A percentile compares a stretch with the other conserved stretches of the same genome.
These are phyloP conservation scores for Ammospiza nelsoni DNA, from an alignment of 2,113 vertebrate species.

Conservation along the genomic window DNA sequence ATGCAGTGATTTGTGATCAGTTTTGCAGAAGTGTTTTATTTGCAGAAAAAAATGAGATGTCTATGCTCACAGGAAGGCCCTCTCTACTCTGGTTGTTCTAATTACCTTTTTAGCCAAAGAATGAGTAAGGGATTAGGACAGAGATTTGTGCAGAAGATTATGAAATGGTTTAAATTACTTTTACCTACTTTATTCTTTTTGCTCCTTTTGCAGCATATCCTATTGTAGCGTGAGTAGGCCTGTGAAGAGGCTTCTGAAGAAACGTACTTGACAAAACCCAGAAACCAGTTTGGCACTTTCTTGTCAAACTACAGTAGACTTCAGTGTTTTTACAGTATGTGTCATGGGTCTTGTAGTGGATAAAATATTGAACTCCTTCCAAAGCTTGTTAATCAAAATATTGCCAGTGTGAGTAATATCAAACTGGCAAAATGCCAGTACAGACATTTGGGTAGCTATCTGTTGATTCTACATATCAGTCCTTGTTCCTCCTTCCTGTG, in stretches of 20 bases:
- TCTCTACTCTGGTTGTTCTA: neutral
- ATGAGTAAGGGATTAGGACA: neutral
- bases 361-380: constrained; percentile 16
- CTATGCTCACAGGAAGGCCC: neutral
- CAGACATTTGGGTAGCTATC: neutral
- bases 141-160: neutral
- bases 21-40: neutral
- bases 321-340: neutral
- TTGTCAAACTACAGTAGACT: neutral
- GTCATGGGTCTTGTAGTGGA: neutral
- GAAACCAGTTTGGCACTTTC: neutral
- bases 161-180: neutral
- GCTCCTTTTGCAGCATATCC: neutral
- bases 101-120: neutral
- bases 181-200: neutral
- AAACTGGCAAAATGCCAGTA: neutral
- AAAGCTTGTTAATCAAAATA: neutral
- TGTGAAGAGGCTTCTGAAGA: neutral
- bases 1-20: neutral
- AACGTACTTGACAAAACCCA: neutral
- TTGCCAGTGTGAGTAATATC: neutral
- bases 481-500: neutral
- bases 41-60: neutral
- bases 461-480: neutral
- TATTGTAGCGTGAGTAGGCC: neutral